Conservation (phyloP, 2,113 vertebrate species). For the Cinclus mexicanus region DNA sequence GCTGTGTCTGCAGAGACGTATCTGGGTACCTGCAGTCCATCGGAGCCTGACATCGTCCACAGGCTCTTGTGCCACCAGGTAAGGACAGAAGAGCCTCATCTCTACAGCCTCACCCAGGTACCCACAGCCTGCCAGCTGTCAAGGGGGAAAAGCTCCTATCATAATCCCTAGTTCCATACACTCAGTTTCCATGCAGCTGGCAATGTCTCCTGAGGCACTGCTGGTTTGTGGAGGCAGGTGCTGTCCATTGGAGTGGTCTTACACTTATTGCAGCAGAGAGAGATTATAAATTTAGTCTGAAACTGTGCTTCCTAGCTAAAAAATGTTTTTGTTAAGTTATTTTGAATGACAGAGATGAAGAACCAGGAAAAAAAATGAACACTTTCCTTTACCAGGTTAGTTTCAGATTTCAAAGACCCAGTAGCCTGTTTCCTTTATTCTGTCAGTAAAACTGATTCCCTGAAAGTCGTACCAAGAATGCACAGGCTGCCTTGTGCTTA, state of each 20-base stretch:
- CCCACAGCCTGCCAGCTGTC: not conserved
- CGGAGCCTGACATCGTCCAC: not conserved
- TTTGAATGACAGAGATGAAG: not conserved
- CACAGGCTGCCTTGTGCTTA: not conserved
- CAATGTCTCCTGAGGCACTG: not conserved
- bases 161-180: not conserved
- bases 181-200: not conserved
- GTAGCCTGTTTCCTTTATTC: not conserved
- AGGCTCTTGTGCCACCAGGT: not conserved
- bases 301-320: not conserved
- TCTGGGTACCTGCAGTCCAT: not conserved
- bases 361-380: not conserved
- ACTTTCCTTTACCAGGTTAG: not conserved
- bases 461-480: not conserved
- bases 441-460: not conserved
- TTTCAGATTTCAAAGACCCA: not conserved
- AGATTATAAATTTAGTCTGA: not conserved
- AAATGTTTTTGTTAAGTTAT: not conserved
- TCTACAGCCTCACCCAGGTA: not conserved
- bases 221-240: not conserved
- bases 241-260: fast-evolving
- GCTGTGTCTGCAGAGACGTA: not conserved
- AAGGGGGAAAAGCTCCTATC: not conserved
- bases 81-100: fast-evolving
- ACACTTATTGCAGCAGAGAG: not conserved